These are phyloP conservation scores for Bactericera cockerelli DNA, from an alignment of 1,140 invertebrate genomes.

Conservation along the genomic window DNA sequence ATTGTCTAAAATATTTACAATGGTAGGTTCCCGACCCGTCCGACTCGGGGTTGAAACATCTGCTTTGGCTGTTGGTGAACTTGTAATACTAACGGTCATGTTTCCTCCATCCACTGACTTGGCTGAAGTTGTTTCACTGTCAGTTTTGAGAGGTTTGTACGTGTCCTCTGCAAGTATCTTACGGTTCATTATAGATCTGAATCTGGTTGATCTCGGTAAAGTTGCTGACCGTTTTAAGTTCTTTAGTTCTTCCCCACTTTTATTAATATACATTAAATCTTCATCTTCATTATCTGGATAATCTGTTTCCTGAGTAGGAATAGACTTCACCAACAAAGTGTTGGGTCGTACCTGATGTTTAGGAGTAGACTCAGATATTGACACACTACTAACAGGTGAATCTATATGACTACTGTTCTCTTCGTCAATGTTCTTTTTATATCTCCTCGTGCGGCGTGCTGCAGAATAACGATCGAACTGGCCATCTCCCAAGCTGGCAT, in stretches of 20 bases:
- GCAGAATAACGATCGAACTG: conserved; percentile 74
- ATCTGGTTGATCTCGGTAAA: conserved; percentile 14
- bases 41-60: neutral
- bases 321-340: conserved; percentile 30
- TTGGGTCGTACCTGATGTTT: conserved; percentile 35
- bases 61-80: neutral
- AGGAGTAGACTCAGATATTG: conserved; percentile 32
- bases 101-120: neutral
- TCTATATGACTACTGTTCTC: conserved; percentile 26
- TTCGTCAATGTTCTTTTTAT: conserved; percentile 50
- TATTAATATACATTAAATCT: conserved; percentile 29
- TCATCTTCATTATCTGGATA: conserved; percentile 23
- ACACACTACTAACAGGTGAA: conserved; percentile 24
- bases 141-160: neutral
- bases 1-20: neutral
- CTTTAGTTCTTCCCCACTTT: conserved; percentile 32
- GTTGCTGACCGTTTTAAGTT: conserved; percentile 25
- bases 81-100: neutral
- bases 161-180: neutral
- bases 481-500: conserved; percentile 31
- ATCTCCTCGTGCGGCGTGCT: conserved; percentile 60
- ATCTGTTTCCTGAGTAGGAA: conserved; percentile 37
- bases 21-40: neutral
- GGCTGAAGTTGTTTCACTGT: neutral
- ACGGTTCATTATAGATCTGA: conserved; percentile 1